Base-by-base conservation (phyloP, 92 coral and sea anemone species). In the Heliopora coerulea region DNA sequence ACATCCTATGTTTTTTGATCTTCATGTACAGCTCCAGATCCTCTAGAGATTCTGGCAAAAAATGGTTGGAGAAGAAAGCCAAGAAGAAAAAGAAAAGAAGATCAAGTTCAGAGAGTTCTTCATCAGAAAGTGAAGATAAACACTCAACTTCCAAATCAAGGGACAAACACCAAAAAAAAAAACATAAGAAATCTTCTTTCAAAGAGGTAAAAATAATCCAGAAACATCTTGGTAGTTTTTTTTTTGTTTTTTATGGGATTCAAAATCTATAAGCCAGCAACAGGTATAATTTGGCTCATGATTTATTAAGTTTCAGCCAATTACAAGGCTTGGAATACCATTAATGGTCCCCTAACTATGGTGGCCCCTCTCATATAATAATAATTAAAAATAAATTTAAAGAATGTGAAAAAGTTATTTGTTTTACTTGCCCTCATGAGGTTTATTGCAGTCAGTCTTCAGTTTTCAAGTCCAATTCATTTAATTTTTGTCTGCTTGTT, bases 71-170 rank as follows among this genome's bases (percentile, higher is more conserved):
- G 26, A 73, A 66, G 56, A 67, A 63, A 39, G 49, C 46, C 9
- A 32, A 54, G 33, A 70, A 70, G 19, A 68, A 68, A 49, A 78
- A 48, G 59, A 52, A 17, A n/a, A 52, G 49, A 29, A 30, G 62
- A n/a, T 82, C 82, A 32, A 88, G 86, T 42, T 78, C 86, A 19
- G 10, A 50, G 15, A 58, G 60, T 20, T 78, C 89, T 9, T 84
- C 81, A 28, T 79, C 88, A 29, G 62, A 49, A 31, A 78, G 75
- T 73, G 86, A 83, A 52, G 82, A 79, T 50, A 81, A 75, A 50
- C 86, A 84, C n/a, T n/a, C n/a, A n/a, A n/a, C n/a, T 34, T 81
- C 87, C 57, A 86, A 82, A 52, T 41, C 78, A 48, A 79, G 60
- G 67, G 79, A 49, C 40, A 85, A 85, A 73, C 82, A 88, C 54